These are phyloP conservation scores for Indicator maculatus DNA, from an alignment of 2,113 vertebrate species.

Conservation along the genomic window DNA sequence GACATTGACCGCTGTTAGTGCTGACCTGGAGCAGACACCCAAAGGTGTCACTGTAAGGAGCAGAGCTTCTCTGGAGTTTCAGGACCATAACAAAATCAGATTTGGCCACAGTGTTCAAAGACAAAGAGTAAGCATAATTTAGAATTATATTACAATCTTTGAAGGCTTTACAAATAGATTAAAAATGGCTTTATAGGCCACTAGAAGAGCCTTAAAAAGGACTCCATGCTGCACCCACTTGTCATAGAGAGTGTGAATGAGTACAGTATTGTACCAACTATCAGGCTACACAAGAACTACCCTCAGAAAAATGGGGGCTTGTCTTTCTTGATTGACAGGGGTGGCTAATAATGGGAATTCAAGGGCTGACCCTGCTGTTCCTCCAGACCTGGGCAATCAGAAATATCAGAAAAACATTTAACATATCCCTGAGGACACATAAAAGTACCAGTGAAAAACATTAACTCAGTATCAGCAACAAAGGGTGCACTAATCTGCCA, in stretches of 20 bases:
- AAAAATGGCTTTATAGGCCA: neutral
- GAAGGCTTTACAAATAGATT: neutral
- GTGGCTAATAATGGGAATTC: neutral
- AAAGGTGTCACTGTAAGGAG: neutral
- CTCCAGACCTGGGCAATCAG: neutral
- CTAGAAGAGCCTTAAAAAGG: neutral
- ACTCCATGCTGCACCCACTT: neutral
- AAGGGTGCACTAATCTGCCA: neutral
- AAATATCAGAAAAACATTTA: neutral
- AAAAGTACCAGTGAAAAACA: neutral
- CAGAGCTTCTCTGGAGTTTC: neutral
- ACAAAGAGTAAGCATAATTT: neutral
- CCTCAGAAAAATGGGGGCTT: neutral
- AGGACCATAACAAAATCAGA: neutral
- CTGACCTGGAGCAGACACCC: neutral
- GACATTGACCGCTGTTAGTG: neutral
- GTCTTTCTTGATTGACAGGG: neutral
- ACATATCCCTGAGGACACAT: constrained; percentile 15
- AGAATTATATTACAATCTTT: neutral
- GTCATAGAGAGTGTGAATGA: neutral
- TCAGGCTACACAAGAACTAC: neutral
- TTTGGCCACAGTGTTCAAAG: neutral
- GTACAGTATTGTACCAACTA: neutral
- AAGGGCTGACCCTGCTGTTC: neutral
- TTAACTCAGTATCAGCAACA: neutral